Evolutionary conservation across 1,140 invertebrate species (phyloP).

Genomic region (Ceratina australensis): DNA sequence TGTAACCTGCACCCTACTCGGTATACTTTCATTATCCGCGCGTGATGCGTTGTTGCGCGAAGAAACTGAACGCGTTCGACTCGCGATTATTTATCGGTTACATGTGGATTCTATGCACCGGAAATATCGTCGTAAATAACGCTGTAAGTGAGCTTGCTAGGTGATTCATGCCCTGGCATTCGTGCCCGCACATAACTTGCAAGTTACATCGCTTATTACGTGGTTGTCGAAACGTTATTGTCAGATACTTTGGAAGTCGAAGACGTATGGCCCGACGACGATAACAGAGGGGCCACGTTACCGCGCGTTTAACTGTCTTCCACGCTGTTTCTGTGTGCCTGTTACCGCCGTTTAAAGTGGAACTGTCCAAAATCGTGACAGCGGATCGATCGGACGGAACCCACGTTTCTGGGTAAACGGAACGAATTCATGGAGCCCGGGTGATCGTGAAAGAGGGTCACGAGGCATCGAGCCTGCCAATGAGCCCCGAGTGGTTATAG

Average conservation of each 20-base stretch:
- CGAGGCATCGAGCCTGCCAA: not conserved
- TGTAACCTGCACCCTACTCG: not conserved
- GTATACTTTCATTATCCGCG: not conserved
- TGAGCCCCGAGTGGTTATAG: not conserved
- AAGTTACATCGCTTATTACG: not conserved
- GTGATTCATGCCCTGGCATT: not conserved
- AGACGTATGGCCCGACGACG: not conserved
- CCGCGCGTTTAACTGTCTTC: not conserved
- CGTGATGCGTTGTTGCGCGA: slow-evolving; percentile 1
- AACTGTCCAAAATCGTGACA: not conserved
- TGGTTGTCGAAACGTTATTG: not conserved
- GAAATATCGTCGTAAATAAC: slow-evolving; percentile 30
- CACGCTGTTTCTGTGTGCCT: not conserved
- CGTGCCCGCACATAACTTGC: not conserved
- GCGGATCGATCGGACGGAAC: slow-evolving; percentile 5
- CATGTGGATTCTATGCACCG: slow-evolving; percentile 7
- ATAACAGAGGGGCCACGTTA: not conserved
- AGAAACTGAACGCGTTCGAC: slow-evolving; percentile 18
- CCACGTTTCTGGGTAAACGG: slow-evolving; percentile 12
- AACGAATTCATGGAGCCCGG: not conserved
- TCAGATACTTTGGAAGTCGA: not conserved
- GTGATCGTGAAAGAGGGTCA: slow-evolving; percentile 4
- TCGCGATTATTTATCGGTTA: slow-evolving; percentile 8
- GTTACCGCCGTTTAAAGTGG: not conserved
- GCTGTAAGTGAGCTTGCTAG: not conserved